Evolutionary conservation across 1,140 invertebrate species (phyloP), one percentile per base, ranked within the genome.

Genomic region (Scaptodrosophila lebanonensis): DNA sequence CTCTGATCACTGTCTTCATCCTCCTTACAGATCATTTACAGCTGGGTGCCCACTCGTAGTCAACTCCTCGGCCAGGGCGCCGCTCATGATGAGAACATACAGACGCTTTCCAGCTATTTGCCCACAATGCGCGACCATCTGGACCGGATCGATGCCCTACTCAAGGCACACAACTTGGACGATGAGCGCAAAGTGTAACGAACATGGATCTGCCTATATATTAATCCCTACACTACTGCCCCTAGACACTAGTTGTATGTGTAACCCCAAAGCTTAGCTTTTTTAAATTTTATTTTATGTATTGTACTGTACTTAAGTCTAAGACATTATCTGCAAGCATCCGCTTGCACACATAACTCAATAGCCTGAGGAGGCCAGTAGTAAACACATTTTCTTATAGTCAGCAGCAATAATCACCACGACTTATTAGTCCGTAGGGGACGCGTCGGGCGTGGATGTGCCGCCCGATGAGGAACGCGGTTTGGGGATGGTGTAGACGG

Each of bases 21-120:
- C 25, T 8, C 8, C 20, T 38, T 56, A 3, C 51, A 86, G 79
- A 66, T 87, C 27, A 84, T 87, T 9, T 85, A 86, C 38, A 75
- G 66, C 32, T 85, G 83, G 79, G 75, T 84, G 5, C 85, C 85
- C 3, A 82, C 76, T 2, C 63, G 85, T 1, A 73, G 69, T 18
- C 76, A 85, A 12, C 29, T 87, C 3, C 56, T 87, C 12, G 85
- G 85, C 3, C 53, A 66, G 29, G 84, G 85, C 3, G 35, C 48
- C 3, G 39, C 59, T 2, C 82, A 84, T 52, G 54, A 57, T 36
- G 82, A 85, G 42, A 87, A 87, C 27, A 65, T 87, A 3, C 66
- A 75, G 42, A 60, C 63, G 43, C 45, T 87, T 32, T 35, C 66
- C 49, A 68, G 49, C 27, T 86, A 65, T 42, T 50, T 86, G 53